Percentiles rank a stretch among this genome's conserved stretches.
Evolutionary conservation across 2,888 invertebrate genomes (phyloP).

Genomic region (Hesperia comma): DNA sequence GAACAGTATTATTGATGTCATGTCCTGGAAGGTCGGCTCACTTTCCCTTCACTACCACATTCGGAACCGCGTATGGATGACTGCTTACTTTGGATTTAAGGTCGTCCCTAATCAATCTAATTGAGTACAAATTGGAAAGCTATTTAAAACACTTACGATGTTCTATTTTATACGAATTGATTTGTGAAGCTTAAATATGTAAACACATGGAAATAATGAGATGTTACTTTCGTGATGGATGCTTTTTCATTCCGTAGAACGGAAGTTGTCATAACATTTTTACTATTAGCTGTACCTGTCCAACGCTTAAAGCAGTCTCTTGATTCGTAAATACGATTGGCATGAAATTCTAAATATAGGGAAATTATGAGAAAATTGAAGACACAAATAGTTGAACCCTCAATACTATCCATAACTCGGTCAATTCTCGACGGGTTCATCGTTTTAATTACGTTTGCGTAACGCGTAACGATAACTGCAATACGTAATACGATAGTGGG

Average conservation of each 20-base stretch:
- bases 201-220: too few species aligned
- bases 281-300: too few species aligned
- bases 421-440: constrained; percentile 19
- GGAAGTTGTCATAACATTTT: too few species aligned
- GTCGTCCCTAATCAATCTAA: background rate
- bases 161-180: background rate
- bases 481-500: constrained; percentile 15
- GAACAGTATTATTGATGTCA: background rate
- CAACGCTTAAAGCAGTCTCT: too few species aligned
- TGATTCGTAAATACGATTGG: too few species aligned
- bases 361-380: background rate
- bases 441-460: constrained; percentile 24
- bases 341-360: too few species aligned
- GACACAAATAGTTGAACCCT: background rate
- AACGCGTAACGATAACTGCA: constrained; percentile 19
- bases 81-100: too few species aligned
- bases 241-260: too few species aligned
- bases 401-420: background rate
- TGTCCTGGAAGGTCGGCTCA: background rate
- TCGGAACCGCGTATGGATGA: background rate
- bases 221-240: too few species aligned
- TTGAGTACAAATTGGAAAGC: background rate
- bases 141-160: background rate
- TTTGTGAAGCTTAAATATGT: too few species aligned
- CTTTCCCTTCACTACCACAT: background rate